Evolutionary conservation across 64 coral and sea anemone species (phyloP), one percentile per base, ranked within the genome.

Genomic region (Orbicella faveolata): DNA sequence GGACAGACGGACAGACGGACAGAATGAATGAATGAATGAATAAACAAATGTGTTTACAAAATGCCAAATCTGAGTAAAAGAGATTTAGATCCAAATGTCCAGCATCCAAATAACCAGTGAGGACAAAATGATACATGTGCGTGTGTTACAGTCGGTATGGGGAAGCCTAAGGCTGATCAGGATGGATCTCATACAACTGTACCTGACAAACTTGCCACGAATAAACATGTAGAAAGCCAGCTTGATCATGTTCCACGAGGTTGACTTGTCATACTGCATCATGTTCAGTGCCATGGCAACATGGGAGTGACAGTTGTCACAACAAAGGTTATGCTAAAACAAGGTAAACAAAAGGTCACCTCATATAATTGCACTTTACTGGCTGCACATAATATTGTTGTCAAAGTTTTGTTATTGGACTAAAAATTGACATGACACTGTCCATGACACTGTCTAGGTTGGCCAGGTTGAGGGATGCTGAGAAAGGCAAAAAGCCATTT

Each of bases 221-320:
- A 98, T 67, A 17, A 98, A 37, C 83, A 95, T 88, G 16, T 83
- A 90, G 48, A 95, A 93, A 57, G 87, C 86, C 54, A 98, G 67
- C 75, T 90, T 98, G 21, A 98, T 57, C 96, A 98, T 98, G 23
- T 98, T 98, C 96, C 96, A 98, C 15, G 96, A 95, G 9, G 92
- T 91, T 0, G 59, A 88, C 37, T 61, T 83, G 73, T 98, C 88
- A 80, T 98, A 98, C 53, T 95, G 76, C 96, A 98, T 98, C 1
- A 93, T 53, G 88, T 98, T 98, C 75, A 98, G 78, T 55, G 96
- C 94, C 96, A 98, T 95, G 72, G 96, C 96, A 84, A 98, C 96
- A 89, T 98, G 96, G 19, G 96, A 98, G 86, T 98, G 94, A 35
- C 96, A 98, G 53, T 95, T 98, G 75, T 98, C 93, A 83, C 96